Percentiles rank a stretch among this genome's conserved stretches.
Conservation (phyloP, 35 echinoderm and acorn worm species). For the Lytechinus pictus region DNA sequence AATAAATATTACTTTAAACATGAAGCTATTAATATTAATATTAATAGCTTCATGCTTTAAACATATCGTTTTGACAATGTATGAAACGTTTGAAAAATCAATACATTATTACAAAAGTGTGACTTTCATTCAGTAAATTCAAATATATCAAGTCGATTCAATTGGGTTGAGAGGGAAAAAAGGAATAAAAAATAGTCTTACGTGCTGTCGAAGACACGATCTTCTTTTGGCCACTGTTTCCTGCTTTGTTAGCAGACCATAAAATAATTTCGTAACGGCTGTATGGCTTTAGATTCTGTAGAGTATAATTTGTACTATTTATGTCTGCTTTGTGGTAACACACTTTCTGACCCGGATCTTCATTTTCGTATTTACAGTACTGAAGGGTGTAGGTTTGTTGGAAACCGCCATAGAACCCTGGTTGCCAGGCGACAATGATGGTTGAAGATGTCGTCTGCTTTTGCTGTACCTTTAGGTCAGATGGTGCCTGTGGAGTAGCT, state of each 20-base stretch:
- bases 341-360: neutral
- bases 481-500: neutral
- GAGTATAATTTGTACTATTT: neutral
- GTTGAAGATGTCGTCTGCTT: neutral
- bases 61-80: too few species aligned
- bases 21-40: too few species aligned
- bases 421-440: neutral
- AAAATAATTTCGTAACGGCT: neutral
- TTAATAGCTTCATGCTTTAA: too few species aligned
- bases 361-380: neutral
- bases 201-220: neutral
- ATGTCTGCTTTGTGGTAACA: neutral
- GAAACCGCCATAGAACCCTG: slow-evolving; percentile 1
- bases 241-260: neutral
- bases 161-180: neutral
- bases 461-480: neutral
- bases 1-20: too few species aligned
- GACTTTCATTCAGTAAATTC: too few species aligned
- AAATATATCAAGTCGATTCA: too few species aligned
- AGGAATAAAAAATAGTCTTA: neutral
- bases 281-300: neutral
- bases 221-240: neutral
- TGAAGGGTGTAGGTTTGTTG: neutral
- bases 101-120: too few species aligned
- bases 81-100: too few species aligned